phyloP scores from a whole-genome alignment of 2,113 vertebrate species.

The Sterna hirundo region DNA sequence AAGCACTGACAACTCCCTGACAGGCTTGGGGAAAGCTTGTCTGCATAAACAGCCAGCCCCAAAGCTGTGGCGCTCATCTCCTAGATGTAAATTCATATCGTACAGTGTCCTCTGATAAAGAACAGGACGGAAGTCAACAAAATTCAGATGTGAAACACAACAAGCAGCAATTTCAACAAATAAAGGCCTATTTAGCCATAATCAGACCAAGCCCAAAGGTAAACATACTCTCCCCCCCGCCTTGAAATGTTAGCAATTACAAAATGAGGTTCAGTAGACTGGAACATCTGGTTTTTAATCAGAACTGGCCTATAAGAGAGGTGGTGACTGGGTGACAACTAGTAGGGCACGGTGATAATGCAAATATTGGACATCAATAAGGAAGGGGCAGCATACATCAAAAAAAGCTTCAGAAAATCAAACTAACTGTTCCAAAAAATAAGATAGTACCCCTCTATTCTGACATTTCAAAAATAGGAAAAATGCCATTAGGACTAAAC shows the following conservation, averaged over 20 bases:
- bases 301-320: background rate
- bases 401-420: background rate
- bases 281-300: background rate
- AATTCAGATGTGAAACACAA: background rate
- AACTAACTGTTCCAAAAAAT: background rate
- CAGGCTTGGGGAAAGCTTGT: background rate
- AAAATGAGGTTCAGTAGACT: background rate
- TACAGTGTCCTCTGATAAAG: background rate
- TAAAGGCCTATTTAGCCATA: background rate
- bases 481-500: background rate
- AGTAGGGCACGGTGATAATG: fast-evolving
- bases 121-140: background rate
- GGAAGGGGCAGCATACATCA: background rate
- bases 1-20: background rate
- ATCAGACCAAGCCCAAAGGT: background rate
- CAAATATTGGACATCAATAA: background rate
- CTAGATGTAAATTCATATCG: background rate
- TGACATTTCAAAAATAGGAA: background rate
- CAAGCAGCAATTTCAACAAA: background rate
- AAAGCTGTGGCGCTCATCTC: background rate
- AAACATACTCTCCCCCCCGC: background rate
- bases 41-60: background rate
- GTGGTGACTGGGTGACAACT: background rate
- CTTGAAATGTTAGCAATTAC: background rate
- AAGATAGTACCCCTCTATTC: background rate